phyloP scores from a whole-genome alignment of 2,797 vertebrate species.

The Myiotriccus ornatus region DNA sequence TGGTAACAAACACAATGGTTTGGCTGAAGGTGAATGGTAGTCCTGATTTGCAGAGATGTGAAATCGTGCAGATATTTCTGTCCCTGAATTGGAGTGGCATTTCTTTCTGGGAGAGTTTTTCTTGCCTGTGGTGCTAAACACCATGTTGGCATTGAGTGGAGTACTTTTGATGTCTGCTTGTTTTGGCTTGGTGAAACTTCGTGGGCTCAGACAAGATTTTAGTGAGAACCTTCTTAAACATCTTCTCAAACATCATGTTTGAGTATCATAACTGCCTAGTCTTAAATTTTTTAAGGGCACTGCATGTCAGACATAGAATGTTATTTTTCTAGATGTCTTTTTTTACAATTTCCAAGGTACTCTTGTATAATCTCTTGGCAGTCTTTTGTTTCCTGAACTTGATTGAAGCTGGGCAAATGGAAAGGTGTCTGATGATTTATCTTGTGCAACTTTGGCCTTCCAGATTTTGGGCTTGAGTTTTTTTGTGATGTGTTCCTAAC shows the following conservation, averaged over 20 bases:
- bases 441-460: neutral
- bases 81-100: neutral
- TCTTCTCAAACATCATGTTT: neutral
- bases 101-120: neutral
- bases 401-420: neutral
- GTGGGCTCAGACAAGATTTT: neutral
- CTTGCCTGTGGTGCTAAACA: neutral
- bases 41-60: neutral
- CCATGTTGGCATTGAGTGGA: neutral
- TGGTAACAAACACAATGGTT: neutral
- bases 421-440: neutral
- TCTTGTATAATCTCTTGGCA: neutral
- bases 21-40: neutral
- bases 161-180: neutral
- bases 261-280: neutral
- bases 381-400: neutral
- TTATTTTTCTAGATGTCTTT: neutral
- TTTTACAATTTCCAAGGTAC: neutral
- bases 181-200: neutral
- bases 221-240: neutral
- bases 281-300: neutral
- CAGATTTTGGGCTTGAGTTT: accelerated
- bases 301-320: neutral
- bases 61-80: neutral
- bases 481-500: neutral